Conservation (phyloP, 2,797 vertebrate species). For the Acrossocheilus wenchowensis region DNA sequence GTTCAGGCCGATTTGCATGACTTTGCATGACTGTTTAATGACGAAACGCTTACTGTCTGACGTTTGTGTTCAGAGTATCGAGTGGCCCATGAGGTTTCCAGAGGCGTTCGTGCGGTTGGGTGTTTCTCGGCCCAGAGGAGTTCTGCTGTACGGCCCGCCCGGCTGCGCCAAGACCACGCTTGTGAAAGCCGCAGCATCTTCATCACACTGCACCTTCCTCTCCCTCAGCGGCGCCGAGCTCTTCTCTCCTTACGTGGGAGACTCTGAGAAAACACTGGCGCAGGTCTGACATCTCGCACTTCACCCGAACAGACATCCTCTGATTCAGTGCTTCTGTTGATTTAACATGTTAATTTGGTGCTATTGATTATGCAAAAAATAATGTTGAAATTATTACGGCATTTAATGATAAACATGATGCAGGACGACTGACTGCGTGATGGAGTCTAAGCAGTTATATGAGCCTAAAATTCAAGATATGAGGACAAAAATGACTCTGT, state of each 20-base stretch:
- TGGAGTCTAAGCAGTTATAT: too few relatives aligned
- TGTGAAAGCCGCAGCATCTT: constrained; percentile 85
- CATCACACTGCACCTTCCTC: constrained; percentile 86
- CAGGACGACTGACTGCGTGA: too few relatives aligned
- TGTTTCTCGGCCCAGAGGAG: constrained; percentile 83
- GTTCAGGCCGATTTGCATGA: too few relatives aligned
- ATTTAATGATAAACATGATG: too few relatives aligned
- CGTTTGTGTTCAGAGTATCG: constrained; percentile 80
- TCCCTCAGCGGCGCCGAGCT: constrained; percentile 91
- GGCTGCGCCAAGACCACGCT: constrained; percentile 95
- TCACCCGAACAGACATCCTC: not conserved
- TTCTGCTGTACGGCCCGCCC: constrained; percentile 91
- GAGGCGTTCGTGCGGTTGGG: constrained; percentile 89
- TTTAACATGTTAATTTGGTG: too few relatives aligned
- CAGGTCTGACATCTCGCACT: constrained; percentile 78
- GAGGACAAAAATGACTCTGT: too few relatives aligned
- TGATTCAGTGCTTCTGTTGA: too few relatives aligned
- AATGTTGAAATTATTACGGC: too few relatives aligned
- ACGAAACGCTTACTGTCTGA: not conserved
- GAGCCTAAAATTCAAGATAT: too few relatives aligned
- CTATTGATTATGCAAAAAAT: too few relatives aligned
- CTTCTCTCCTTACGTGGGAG: constrained; percentile 91
- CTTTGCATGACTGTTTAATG: not conserved
- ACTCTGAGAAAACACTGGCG: constrained; percentile 90
- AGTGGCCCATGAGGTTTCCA: constrained; percentile 93